A percentile compares a stretch with the other conserved stretches of the same genome.
Evolutionary conservation across 2,888 invertebrate genomes (phyloP).

Genomic region (Panopea generosa): DNA sequence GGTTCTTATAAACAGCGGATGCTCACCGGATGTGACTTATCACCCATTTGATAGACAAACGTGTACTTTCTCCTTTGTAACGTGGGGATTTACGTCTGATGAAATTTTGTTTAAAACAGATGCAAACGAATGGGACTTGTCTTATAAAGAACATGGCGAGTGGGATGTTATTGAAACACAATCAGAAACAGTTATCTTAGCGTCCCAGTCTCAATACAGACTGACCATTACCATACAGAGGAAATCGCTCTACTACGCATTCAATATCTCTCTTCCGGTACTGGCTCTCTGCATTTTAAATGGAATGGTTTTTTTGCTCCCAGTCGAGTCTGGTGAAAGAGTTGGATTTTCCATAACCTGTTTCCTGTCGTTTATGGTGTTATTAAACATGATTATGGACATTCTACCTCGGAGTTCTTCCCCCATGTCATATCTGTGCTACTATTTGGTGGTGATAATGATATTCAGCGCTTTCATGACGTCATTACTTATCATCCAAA

Average conservation of each 20-base stretch:
- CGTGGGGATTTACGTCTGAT: conserved; percentile 13
- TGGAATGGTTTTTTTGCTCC: conserved; percentile 25
- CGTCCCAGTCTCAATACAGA: neutral
- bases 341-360: conserved; percentile 36
- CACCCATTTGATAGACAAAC: conserved; percentile 34
- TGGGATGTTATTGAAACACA: conserved; percentile 33
- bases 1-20: conserved; percentile 19
- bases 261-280: conserved; percentile 31
- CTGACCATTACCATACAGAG: conserved; percentile 20
- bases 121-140: conserved; percentile 4
- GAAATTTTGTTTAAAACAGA: conserved; percentile 7
- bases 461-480: conserved; percentile 40
- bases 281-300: conserved; percentile 17
- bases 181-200: conserved; percentile 1
- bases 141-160: conserved; percentile 32
- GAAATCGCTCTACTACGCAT: conserved; percentile 24
- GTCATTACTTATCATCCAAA: conserved; percentile 18
- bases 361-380: conserved; percentile 28
- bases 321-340: conserved; percentile 29
- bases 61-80: conserved; percentile 9
- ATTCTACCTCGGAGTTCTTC: conserved; percentile 23
- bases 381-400: conserved; percentile 29
- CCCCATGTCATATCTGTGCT: conserved; percentile 39
- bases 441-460: conserved; percentile 45
- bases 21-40: conserved; percentile 31